Evolutionary conservation across 2,888 invertebrate genomes (phyloP), one percentile per base, ranked within the genome.

Genomic region (Cyclophora albipunctata): DNA sequence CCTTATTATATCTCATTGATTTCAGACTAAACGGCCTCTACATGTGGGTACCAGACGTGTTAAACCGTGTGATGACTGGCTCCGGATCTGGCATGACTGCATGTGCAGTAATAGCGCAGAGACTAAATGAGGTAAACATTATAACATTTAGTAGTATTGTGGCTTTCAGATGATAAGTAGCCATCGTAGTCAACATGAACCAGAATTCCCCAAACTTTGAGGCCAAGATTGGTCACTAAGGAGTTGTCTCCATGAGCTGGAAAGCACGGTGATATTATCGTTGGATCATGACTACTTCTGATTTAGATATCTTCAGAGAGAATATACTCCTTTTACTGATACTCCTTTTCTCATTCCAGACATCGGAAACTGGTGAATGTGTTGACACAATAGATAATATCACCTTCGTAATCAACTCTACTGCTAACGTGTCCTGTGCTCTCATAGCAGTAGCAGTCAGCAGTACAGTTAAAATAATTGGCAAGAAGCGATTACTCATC

Each of bases 21-120:
- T 78, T 50, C 70, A 91, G 91, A 56, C 73, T 90, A 54, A 90
- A 90, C 49, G 90, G 91, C 2, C 71, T 91, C 3, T 81, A 83
- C 57, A 84, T 91, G 79, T 91, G 91, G 91, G 84, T 91, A 48
- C 91, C 91, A 34, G 90, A 90, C 62, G 83, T 91, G 3, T 62
- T 91, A 20, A 91, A 91, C 60, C 74, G 85, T 52, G 89, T 91
- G n/a, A 57, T 89, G 4, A 70, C 78, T 2, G 79, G 75, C 0
- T 60, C 59, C 0, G 64, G 65, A 3, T 59, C 47, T 0, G 75
- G 70, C 0, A 51, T 66, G 53, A 84, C 87, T 0, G 86, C 85
- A 3, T 86, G 86, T 57, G 63, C 77, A 50, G 76, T 87, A 47
- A 87, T 89, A 40, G 71, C 70, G 3, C 75, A 71, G 45, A 70